Evolutionary conservation across 1,140 invertebrate species (phyloP).

Genomic region (Idris sp.): DNA sequence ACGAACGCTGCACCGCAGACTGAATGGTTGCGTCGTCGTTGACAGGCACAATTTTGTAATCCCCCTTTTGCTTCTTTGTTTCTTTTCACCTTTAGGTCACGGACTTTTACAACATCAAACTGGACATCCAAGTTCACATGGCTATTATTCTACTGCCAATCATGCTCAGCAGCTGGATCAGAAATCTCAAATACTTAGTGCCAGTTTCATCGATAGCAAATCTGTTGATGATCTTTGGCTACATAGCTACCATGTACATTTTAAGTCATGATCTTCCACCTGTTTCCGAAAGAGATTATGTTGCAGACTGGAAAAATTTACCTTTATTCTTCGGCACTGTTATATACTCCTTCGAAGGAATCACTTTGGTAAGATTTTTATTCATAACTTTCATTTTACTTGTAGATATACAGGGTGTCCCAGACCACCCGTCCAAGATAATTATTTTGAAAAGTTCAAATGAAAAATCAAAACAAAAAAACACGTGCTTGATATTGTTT

Average conservation of each 20-base stretch:
- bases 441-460: too few species aligned
- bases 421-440: too few species aligned
- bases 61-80: constrained; percentile 6
- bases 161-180: constrained; percentile 85
- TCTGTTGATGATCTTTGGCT: constrained; percentile 82
- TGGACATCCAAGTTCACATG: constrained; percentile 85
- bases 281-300: constrained; percentile 77
- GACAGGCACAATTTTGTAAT: background rate
- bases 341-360: constrained; percentile 89
- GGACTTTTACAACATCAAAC: constrained; percentile 80
- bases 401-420: too few species aligned
- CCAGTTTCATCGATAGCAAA: constrained; percentile 87
- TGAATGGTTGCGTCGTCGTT: constrained; percentile 25
- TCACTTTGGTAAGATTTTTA: constrained; percentile 82
- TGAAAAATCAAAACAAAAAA: too few species aligned
- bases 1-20: constrained; percentile 27
- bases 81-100: constrained; percentile 78
- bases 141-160: constrained; percentile 85
- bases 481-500: too few species aligned
- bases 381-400: constrained; percentile 1
- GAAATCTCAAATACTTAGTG: constrained; percentile 86
- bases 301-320: constrained; percentile 80
- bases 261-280: constrained; percentile 83
- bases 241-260: constrained; percentile 85
- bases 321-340: constrained; percentile 88